Percentiles rank a stretch among this genome's conserved stretches.
Evolutionary conservation across 2,888 invertebrate genomes (phyloP).

Genomic region (Ormia ochracea): DNA sequence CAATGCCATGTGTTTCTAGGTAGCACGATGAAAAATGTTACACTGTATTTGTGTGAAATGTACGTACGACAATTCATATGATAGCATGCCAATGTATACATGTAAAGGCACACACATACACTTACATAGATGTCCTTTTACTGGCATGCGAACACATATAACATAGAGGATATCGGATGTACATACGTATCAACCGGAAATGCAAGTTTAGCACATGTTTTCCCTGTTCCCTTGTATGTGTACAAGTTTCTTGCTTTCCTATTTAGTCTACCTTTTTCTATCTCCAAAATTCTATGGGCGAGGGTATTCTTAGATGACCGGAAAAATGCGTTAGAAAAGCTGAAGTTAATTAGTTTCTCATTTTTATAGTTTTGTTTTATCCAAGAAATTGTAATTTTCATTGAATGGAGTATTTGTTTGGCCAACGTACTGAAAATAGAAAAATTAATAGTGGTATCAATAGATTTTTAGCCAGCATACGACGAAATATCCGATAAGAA

Average conservation of each 20-base stretch:
- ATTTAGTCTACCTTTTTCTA: background rate
- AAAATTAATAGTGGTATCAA: too few species aligned
- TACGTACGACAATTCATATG: background rate
- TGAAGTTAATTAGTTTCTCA: too few species aligned
- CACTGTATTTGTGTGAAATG: background rate
- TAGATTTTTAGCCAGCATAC: too few species aligned
- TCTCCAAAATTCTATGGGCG: conserved; percentile 16
- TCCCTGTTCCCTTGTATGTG: conserved; percentile 67
- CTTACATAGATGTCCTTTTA: background rate
- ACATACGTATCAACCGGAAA: conserved; percentile 72
- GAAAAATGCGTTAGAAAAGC: too few species aligned
- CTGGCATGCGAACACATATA: background rate
- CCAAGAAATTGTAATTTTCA: too few species aligned
- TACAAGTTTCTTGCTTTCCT: conserved; percentile 24
- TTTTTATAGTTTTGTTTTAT: too few species aligned
- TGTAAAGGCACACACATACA: background rate
- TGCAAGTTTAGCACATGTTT: conserved; percentile 75
- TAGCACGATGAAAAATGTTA: conserved; percentile 12
- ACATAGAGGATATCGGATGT: conserved; percentile 54
- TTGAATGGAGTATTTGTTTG: too few species aligned
- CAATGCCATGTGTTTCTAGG: conserved; percentile 31
- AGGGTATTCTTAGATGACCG: conserved; percentile 7
- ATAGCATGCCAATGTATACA: too few species aligned
- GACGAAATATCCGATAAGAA: too few species aligned
- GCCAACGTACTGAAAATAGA: too few species aligned